Percentiles rank a stretch among this genome's conserved stretches.
These are phyloP conservation scores for Lepidocyrtinus sp. DNA, from an alignment of 2,888 invertebrate species.

Conservation along the genomic window DNA sequence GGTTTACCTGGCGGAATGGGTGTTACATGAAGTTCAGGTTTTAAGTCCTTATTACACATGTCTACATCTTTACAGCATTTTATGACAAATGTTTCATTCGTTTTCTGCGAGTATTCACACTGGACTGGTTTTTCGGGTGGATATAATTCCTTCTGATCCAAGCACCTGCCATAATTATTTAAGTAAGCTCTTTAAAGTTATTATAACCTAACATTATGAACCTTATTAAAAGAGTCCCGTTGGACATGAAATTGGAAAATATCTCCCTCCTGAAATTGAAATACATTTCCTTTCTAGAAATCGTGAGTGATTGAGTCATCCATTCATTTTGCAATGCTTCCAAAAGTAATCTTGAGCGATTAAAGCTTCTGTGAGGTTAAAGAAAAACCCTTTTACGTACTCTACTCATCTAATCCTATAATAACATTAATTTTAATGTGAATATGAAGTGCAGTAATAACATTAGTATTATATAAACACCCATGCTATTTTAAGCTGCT, in stretches of 20 bases:
- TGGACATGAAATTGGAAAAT: no score
- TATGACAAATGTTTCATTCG: constrained; percentile 84
- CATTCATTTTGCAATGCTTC: constrained; percentile 53
- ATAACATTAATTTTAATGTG: no score
- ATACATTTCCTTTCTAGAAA: background rate
- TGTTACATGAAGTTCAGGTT: constrained; percentile 78
- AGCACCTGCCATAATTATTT: constrained; percentile 81
- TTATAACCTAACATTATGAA: no score
- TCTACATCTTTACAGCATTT: constrained; percentile 84
- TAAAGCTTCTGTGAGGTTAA: no score
- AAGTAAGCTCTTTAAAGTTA: no score
- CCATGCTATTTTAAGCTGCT: no score
- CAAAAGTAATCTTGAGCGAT: no score
- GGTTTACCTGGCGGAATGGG: constrained; percentile 65
- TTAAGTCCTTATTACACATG: constrained; percentile 83
- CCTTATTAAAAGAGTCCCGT: no score
- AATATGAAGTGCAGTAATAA: no score
- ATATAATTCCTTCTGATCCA: constrained; percentile 81
- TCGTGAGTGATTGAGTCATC: background rate
- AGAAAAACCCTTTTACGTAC: no score
- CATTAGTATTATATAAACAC: no score
- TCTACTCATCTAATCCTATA: no score
- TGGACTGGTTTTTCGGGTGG: constrained; percentile 86
- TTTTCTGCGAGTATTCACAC: constrained; percentile 84
- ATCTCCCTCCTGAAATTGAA: background rate